Conservation (phyloP, 2,797 vertebrate genomes). For the Poecilia picta region DNA sequence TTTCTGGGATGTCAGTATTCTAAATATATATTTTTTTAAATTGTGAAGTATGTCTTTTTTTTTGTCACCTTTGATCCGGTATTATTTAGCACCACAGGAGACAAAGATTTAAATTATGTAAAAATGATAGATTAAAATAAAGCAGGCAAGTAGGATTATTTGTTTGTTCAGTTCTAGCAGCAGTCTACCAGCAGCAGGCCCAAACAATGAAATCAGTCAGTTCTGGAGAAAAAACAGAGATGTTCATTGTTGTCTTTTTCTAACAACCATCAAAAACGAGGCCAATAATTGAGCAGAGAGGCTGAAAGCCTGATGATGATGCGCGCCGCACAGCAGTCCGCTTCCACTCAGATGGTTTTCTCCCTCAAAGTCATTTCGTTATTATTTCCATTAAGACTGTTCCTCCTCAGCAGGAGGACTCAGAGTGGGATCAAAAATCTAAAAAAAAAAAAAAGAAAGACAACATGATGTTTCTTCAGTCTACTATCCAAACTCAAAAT, state of each 20-base stretch:
- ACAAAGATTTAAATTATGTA: background rate
- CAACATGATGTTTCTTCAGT: constrained; percentile 30
- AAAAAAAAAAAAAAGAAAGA: background rate
- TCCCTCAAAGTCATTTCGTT: constrained; percentile 35
- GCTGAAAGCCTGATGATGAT: constrained; percentile 26
- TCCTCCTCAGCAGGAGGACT: constrained; percentile 28
- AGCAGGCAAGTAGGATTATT: background rate
- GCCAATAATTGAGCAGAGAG: constrained; percentile 28
- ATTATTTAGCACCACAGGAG: background rate
- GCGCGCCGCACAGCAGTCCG: constrained; percentile 13
- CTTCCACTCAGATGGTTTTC: constrained; percentile 27
- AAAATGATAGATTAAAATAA: background rate
- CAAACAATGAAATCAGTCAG: background rate
- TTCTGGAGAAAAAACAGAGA: background rate
- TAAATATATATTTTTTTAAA: no score
- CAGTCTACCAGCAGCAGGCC: background rate
- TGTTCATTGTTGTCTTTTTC: background rate
- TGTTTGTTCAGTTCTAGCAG: background rate
- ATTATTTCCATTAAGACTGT: constrained; percentile 33
- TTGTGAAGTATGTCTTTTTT: background rate
- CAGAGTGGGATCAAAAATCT: constrained; percentile 11
- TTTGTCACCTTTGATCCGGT: background rate
- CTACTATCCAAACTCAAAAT: constrained; percentile 19
- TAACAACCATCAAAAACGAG: constrained; percentile 18
- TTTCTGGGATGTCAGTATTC: no score